Conservation (phyloP, 2,113 vertebrate genomes). For the Cyanoderma ruficeps region DNA sequence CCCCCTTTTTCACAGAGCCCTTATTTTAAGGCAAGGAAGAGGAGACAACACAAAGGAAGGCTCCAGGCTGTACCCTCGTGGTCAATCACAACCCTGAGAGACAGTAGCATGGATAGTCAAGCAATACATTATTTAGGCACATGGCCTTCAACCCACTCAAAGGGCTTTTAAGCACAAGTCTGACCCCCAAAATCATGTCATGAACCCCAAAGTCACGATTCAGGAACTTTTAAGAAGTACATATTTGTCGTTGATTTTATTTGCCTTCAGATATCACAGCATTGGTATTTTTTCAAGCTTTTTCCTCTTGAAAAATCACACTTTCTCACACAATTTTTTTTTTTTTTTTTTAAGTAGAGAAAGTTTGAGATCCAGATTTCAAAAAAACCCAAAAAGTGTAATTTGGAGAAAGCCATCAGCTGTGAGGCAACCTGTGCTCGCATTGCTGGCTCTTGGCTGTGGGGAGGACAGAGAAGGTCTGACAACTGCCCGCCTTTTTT, state of each 20-base stretch:
- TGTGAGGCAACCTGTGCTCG: neutral
- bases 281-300: neutral
- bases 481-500: neutral
- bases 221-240: neutral
- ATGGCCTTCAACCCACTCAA: neutral
- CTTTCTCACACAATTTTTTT: neutral
- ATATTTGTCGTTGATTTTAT: neutral
- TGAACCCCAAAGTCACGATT: neutral
- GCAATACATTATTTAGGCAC: neutral
- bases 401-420: neutral
- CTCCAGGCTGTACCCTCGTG: fast-evolving
- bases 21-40: neutral
- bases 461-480: neutral
- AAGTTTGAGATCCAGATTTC: neutral
- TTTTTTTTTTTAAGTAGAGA: neutral
- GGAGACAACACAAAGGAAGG: neutral
- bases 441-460: neutral
- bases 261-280: neutral
- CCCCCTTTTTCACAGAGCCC: neutral
- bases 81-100: neutral
- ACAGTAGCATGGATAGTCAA: neutral
- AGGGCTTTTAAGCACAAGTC: neutral
- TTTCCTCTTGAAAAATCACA: neutral
- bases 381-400: neutral
- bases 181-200: neutral